Evolutionary conservation across 2,797 vertebrate species (phyloP), one percentile per base, ranked within the genome.

Genomic region (Pempheris klunzingeri): DNA sequence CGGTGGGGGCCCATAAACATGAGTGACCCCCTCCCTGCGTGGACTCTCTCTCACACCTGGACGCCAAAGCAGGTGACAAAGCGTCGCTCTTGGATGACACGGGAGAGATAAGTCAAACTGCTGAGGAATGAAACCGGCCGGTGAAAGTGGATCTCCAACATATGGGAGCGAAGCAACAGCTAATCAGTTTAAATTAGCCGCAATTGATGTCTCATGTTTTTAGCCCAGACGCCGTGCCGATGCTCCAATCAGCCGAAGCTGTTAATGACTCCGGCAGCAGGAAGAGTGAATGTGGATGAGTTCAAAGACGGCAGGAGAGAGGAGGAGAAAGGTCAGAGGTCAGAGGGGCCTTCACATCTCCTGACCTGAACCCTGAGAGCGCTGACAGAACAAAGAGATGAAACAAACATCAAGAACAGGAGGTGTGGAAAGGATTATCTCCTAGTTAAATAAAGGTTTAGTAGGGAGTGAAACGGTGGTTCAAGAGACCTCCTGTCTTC

Each of bases 181-280:
- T 66, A 47, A 76, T 81, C 63, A 65, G 39, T 81, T 55, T 53
- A 14, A 78, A 80, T 78, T 68, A 78, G 77, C 47, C 38, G 0
- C 52, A 55, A 74, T 58, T 11, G 26, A 68, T 32, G 74, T 77
- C 80, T 70, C 46, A 54, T 67, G 69, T 55, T 66, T 74, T 65
- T 18, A 18, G 60, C 43, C 17, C 57, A 80, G 57, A 62, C 34
- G 12, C 77, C 11, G 76, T 75, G 44, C 46, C 34, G 36, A 41
- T 32, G 60, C 43, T 71, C 9, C 5, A 36, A 52, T 60, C 50
- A 61, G 34, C 22, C 50, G 9, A 14, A 82, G 73, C 58, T 41
- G 55, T 78, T 13, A 74, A 59, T 18, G 53, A 11, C 8, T 38
- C 30, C n/a, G 50, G 5, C 2, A 44, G 36, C 24, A 36, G 22